Percentiles rank a stretch among this genome's conserved stretches.
These are phyloP conservation scores for Monopis laevigella DNA, from an alignment of 2,888 invertebrate genomes.

Conservation along the genomic window DNA sequence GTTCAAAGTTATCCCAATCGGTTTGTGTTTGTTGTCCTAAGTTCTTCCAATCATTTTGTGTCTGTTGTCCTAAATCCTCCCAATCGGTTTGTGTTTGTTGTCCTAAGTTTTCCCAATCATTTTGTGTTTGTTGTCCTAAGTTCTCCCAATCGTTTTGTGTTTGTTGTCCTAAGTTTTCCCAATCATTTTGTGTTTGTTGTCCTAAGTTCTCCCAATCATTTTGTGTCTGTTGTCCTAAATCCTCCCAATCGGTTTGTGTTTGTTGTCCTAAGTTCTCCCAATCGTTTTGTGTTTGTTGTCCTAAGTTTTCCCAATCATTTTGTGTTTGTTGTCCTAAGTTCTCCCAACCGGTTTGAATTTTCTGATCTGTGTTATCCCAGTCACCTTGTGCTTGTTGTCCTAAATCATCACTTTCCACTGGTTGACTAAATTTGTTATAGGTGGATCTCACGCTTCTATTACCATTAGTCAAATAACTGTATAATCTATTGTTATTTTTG, in stretches of 20 bases:
- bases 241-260: conserved; percentile 12
- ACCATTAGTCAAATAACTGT: too few relatives aligned
- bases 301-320: conserved; percentile 15
- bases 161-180: conserved; percentile 15
- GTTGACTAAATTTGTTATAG: too few relatives aligned
- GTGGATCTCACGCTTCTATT: too few relatives aligned
- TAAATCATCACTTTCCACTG: too few relatives aligned
- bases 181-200: conserved; percentile 17
- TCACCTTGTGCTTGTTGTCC: neutral
- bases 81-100: conserved; percentile 23
- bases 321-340: conserved; percentile 17
- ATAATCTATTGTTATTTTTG: too few relatives aligned
- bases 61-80: conserved; percentile 17
- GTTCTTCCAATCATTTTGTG: conserved; percentile 19
- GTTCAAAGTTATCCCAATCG: conserved; percentile 21
- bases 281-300: conserved; percentile 18
- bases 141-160: conserved; percentile 21
- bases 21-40: conserved; percentile 28
- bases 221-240: conserved; percentile 7
- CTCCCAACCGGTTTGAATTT: neutral
- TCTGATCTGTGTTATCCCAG: neutral
- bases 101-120: conserved; percentile 22
- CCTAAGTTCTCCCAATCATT: conserved; percentile 18
- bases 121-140: conserved; percentile 23
- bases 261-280: conserved; percentile 19